phyloP scores from a whole-genome alignment of 2,888 invertebrate genomes.

The Elgonia sp. region DNA sequence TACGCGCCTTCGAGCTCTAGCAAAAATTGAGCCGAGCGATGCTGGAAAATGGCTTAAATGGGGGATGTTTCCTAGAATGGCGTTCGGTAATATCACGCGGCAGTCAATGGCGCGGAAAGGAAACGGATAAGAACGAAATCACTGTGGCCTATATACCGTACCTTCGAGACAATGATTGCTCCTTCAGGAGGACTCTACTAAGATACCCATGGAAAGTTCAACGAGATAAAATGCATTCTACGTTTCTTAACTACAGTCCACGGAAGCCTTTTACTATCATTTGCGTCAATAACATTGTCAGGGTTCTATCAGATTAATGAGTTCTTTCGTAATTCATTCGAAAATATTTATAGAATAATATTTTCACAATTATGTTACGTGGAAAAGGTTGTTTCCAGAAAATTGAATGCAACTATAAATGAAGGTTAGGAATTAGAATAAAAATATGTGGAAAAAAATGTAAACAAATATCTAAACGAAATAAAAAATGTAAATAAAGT shows the following conservation, averaged over 20 bases:
- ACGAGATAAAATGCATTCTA: slow-evolving; percentile 69
- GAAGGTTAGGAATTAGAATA: no score
- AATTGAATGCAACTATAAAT: no score
- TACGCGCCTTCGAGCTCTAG: slow-evolving; percentile 57
- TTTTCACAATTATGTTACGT: no score
- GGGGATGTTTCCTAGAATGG: slow-evolving; percentile 78
- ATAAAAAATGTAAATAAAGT: no score
- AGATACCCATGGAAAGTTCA: slow-evolving; percentile 68
- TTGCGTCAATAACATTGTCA: background rate
- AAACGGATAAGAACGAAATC: slow-evolving; percentile 82
- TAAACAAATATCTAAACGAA: no score
- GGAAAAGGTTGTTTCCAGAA: no score
- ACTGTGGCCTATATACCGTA: slow-evolving; percentile 77
- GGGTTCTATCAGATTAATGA: slow-evolving; percentile 25
- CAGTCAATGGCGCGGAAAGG: slow-evolving; percentile 81
- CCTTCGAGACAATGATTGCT: slow-evolving; percentile 78
- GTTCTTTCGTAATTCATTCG: slow-evolving; percentile 35
- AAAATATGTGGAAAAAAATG: no score
- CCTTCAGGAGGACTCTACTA: slow-evolving; percentile 70
- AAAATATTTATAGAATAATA: background rate
- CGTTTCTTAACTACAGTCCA: slow-evolving; percentile 52
- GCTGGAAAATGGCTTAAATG: slow-evolving; percentile 75
- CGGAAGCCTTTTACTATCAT: slow-evolving; percentile 10
- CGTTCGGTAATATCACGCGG: slow-evolving; percentile 79
- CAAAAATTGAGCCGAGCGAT: slow-evolving; percentile 74